phyloP scores from a whole-genome alignment of 2,113 vertebrate species.

The Carassius carassius region DNA sequence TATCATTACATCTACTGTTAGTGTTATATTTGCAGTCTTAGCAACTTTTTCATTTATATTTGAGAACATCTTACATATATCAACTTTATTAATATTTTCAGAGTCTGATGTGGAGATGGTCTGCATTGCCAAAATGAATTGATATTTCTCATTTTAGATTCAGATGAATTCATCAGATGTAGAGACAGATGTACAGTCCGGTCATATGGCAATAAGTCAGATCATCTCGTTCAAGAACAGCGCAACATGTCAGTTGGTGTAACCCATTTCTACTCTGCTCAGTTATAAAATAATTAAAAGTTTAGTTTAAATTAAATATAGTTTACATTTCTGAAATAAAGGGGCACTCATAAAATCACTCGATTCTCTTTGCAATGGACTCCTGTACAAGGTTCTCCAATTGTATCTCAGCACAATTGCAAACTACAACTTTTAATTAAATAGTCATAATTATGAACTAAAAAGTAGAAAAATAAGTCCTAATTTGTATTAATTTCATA shows the following conservation, averaged over 20 bases:
- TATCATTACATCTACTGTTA: background rate
- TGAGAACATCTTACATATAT: no score
- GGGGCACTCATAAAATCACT: no score
- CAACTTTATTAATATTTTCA: no score
- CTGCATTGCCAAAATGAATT: background rate
- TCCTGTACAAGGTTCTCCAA: background rate
- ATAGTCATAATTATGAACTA: no score
- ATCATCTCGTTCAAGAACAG: background rate
- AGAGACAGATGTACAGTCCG: constrained; percentile 7
- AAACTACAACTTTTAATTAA: no score
- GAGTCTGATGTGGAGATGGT: background rate
- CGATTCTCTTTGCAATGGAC: background rate
- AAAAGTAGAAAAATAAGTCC: no score
- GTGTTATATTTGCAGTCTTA: background rate
- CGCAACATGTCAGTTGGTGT: constrained; percentile 12
- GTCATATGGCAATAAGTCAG: background rate
- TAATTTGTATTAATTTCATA: no score
- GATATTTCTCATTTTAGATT: background rate
- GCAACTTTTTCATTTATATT: background rate
- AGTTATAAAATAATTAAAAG: background rate
- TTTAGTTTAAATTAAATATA: background rate
- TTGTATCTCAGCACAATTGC: no score
- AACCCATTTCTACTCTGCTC: background rate
- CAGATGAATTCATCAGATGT: constrained; percentile 27
- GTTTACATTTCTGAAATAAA: background rate